Base-by-base conservation (phyloP, 2,797 vertebrate species). In the Prionace glauca region DNA sequence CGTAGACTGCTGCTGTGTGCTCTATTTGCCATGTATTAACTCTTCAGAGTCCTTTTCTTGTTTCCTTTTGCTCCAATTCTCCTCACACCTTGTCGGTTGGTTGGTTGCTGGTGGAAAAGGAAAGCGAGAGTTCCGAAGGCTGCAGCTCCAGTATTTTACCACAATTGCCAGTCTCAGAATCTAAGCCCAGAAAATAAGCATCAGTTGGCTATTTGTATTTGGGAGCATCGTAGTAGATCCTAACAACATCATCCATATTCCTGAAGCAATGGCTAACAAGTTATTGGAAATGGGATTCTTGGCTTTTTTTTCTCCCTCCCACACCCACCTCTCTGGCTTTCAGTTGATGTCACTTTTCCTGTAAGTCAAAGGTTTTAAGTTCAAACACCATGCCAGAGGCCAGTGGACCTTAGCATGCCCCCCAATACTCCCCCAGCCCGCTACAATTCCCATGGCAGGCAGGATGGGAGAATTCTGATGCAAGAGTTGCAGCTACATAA, bases 161-260 rank as follows among this genome's bases (percentile, higher is more conserved):
- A 91, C 65, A 92, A 92, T 91, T 96, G 74, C 88, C 18, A 32
- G n/a, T 96, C 96, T 97, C 96, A 96, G 95, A 96, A 96, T 96
- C 96, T 96, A 94, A 96, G 94, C 95, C 96, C 92, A 94, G 96
- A 96, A 96, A 96, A 96, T 96, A 96, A 96, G 96, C 96, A 96
- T 96, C 62, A 36, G 88, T 4, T 1, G 90, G n/a, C 90, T 20
- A 36, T 67, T 67, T 24, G 36, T 45, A 45, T 22, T 41, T 45
- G 81, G 74, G 81, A 84, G 36, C 81, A 84, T 41, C 62, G 1
- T n/a, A 90, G 50, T 12, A 29, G 11, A 56, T 60, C 50, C 24
- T 10, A 18, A 67, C n/a, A 1, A 10, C 2, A 14, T 67, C 9
- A 36, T 4, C 60, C 90, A 3, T 2, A 1, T 88, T 67, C 4